Conservation (phyloP, 37 sponge, comb jelly and placozoan genomes). For the Amphimedon queenslandica region DNA sequence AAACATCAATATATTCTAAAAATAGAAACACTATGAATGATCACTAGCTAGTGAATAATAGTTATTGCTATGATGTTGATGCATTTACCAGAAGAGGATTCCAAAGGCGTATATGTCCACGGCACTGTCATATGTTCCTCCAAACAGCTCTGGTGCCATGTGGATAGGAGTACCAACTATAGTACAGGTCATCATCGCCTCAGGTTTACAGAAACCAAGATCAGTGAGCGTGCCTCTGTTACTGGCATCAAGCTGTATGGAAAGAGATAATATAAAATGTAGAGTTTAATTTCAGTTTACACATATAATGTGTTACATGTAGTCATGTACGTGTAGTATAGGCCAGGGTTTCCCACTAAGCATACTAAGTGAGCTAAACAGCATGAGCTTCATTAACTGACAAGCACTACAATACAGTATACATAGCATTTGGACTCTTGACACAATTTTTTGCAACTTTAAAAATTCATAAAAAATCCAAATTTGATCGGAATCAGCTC, state of each 20-base stretch:
- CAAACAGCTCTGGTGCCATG: conserved; percentile 98
- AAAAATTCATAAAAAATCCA: no score
- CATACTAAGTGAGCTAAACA: no score
- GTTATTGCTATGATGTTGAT: neutral
- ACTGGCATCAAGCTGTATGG: conserved; percentile 73
- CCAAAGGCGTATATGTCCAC: conserved; percentile 98
- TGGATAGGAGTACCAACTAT: conserved; percentile 98
- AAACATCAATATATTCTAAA: neutral
- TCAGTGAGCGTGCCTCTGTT: conserved; percentile 91
- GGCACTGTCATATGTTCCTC: conserved; percentile 83
- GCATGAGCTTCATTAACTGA: no score
- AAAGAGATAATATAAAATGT: neutral
- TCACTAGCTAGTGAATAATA: neutral
- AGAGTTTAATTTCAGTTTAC: no score
- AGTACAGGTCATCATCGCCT: conserved; percentile 98
- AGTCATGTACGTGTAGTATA: no score
- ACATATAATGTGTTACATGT: no score
- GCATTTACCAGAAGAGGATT: conserved; percentile 89
- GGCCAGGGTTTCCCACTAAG: no score
- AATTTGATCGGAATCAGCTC: no score
- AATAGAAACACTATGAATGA: neutral
- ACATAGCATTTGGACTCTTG: no score
- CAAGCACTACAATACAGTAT: no score
- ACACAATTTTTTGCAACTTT: no score
- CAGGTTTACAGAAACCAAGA: conserved; percentile 99